Base-by-base conservation (phyloP, 2,888 invertebrate genomes). In the Operophtera brumata region DNA sequence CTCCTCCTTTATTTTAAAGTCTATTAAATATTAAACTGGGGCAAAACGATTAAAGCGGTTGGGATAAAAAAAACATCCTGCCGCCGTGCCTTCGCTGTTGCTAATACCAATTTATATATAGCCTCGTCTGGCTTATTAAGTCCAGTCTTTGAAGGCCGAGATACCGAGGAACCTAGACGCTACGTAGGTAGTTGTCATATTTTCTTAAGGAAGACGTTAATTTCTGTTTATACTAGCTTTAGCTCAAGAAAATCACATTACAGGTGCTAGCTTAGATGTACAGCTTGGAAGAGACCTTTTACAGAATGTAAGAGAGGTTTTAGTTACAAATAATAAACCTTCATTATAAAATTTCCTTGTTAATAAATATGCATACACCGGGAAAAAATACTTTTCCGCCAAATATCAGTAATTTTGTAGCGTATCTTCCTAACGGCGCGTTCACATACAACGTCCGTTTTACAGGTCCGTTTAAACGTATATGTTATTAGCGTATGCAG, bases 61-160 rank as follows among this genome's bases (percentile, higher is more conserved):
- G 4, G 20, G 30, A 8, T 30, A 8, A 8, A 8, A 30, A 26
- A 11, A 4, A 46, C 30, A 5, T 42, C 46, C 59, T 59, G 7
- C 20, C 12, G 42, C 47, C 59, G 35, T 10, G 53, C 39, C 62
- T 58, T 62, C 28, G 6, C 30, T 34, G 28, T 36, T 51, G 56
- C 59, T 64, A 62, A 57, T 59, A 64, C 61, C 62, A 64, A 66
- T 67, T 67, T 67, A 65, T 64, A 64, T 62, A 61, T 59, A 54
- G 62, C 53, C 64, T 59, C 62, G 59, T 39, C 53, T 63, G 62
- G 59, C 67, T 67, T 67, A 64, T 67, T 66, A 66, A 63, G 59
- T 61, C 49, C 47, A 43, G 54, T 57, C 61, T 61, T 57, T 61
- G 57, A 59, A 54, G 54, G 13, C 47, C 34, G 20, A 28, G 41